These are phyloP conservation scores for Sarcophaga subvicina DNA, from an alignment of 2,888 invertebrate species.

Conservation along the genomic window DNA sequence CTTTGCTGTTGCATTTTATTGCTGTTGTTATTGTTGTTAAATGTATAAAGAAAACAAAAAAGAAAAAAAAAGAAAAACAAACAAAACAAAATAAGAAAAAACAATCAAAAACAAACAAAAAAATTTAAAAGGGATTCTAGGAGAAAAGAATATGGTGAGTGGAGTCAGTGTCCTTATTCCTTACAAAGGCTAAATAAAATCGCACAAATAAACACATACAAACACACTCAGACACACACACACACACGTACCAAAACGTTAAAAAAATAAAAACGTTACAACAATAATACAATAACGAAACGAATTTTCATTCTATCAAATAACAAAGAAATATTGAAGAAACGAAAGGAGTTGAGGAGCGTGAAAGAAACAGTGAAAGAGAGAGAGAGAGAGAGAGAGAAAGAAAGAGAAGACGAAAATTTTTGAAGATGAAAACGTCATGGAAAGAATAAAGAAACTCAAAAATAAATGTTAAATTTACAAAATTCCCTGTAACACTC, in stretches of 20 bases:
- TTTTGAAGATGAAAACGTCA: conserved; percentile 34
- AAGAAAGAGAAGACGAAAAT: neutral
- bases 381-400: conserved; percentile 16
- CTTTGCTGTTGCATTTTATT: conserved; percentile 63
- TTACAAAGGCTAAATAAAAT: conserved; percentile 70
- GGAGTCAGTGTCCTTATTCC: conserved; percentile 72
- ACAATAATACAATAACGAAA: conserved; percentile 60
- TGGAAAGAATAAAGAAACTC: conserved; percentile 22
- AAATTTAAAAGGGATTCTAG: conserved; percentile 32
- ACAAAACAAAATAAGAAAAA: too few relatives aligned
- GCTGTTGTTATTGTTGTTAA: conserved; percentile 66
- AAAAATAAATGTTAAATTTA: conserved; percentile 57
- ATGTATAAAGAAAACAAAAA: conserved; percentile 49
- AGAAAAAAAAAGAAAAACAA: neutral
- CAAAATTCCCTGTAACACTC: neutral
- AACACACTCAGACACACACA: conserved; percentile 24
- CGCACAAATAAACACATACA: conserved; percentile 59
- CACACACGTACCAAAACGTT: conserved; percentile 21
- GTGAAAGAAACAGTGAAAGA: conserved; percentile 10
- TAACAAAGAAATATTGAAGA: conserved; percentile 27
- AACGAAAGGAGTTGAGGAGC: neutral
- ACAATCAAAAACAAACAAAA: too few relatives aligned
- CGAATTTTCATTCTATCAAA: conserved; percentile 56
- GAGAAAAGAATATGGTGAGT: conserved; percentile 62
- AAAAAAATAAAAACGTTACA: conserved; percentile 16